Evolutionary conservation across 92 coral and sea anemone species (phyloP).

Genomic region (Palythoa grandis): DNA sequence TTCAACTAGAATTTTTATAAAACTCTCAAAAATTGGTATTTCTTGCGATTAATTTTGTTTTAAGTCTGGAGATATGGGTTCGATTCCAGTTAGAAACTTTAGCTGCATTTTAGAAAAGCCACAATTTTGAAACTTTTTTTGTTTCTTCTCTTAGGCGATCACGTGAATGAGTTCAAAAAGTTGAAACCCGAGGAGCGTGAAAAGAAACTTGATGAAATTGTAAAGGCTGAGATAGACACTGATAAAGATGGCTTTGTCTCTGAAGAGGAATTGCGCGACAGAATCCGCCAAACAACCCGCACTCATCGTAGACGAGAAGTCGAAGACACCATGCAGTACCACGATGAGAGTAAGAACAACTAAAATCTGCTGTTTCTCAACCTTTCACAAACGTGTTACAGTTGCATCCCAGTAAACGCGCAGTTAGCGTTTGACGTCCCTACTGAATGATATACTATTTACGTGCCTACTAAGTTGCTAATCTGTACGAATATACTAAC

Average conservation of each 20-base stretch:
- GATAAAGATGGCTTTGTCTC: conserved; percentile 83
- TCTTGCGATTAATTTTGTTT: too few species aligned
- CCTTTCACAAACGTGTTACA: neutral
- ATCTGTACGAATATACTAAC: too few species aligned
- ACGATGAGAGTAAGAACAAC: conserved; percentile 72
- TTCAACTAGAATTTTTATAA: too few species aligned
- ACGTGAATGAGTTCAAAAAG: conserved; percentile 73
- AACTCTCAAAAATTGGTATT: too few species aligned
- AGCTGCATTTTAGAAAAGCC: neutral
- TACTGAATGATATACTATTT: too few species aligned
- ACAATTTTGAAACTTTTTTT: neutral
- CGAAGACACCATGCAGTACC: conserved; percentile 71
- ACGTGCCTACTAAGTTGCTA: too few species aligned
- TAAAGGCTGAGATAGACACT: conserved; percentile 71
- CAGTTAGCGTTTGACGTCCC: too few species aligned
- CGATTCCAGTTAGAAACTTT: too few species aligned
- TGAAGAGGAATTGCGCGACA: conserved; percentile 81
- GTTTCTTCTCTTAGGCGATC: conserved; percentile 63
- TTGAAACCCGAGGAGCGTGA: conserved; percentile 74
- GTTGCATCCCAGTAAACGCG: too few species aligned
- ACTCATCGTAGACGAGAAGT: conserved; percentile 75
- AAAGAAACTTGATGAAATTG: conserved; percentile 69
- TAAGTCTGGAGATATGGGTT: neutral
- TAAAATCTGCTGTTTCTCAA: neutral
- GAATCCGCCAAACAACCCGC: conserved; percentile 73